These are phyloP conservation scores for Perca schrenkii DNA, from an alignment of 2,113 vertebrate species.

Conservation along the genomic window DNA sequence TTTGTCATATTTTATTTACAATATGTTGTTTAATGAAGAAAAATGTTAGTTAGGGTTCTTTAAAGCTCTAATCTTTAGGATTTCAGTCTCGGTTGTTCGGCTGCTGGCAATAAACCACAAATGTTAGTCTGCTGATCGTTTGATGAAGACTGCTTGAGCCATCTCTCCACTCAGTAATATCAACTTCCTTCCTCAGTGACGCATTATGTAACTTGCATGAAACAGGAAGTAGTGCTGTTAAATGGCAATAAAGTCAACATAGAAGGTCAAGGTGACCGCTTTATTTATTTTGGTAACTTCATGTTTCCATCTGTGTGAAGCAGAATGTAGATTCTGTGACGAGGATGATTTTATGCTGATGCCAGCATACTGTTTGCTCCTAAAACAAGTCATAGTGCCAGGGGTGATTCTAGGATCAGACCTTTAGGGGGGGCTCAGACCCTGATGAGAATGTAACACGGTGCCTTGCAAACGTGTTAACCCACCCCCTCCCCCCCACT, in stretches of 20 bases:
- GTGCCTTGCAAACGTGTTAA: no score
- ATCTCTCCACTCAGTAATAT: background rate
- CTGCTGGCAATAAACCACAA: background rate
- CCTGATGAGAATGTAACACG: no score
- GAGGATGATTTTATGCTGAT: background rate
- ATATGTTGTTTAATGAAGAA: no score
- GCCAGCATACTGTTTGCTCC: background rate
- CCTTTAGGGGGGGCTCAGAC: no score
- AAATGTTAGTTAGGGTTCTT: no score
- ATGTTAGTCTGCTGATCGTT: background rate
- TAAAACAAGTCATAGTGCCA: background rate
- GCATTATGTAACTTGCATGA: conserved; percentile 17
- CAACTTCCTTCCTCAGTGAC: conserved; percentile 10
- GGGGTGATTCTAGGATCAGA: no score
- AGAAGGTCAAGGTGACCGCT: background rate
- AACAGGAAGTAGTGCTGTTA: background rate
- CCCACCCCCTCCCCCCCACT: no score
- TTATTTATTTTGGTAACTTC: background rate
- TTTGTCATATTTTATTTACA: background rate
- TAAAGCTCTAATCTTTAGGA: no score
- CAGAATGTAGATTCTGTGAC: background rate
- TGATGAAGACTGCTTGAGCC: background rate
- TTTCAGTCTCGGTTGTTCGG: no score
- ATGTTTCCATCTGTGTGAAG: background rate
- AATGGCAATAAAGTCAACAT: background rate